A percentile compares a stretch with the other conserved stretches of the same genome.
Evolutionary conservation across 2,797 vertebrate genomes (phyloP).

Genomic region (Iguana delicatissima): DNA sequence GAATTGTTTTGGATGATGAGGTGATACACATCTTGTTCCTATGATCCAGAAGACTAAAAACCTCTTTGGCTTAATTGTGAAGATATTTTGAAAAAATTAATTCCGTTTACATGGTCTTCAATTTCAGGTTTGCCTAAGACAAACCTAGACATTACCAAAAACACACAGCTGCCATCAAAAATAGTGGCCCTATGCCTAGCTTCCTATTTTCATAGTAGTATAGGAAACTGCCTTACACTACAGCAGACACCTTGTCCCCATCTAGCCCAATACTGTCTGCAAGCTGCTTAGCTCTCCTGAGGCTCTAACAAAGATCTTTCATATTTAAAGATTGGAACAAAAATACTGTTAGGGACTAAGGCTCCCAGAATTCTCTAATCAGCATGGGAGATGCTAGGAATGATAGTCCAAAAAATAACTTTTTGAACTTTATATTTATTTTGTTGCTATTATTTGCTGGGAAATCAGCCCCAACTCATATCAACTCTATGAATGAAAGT

Average conservation of each 20-base stretch:
- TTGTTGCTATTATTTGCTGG: too few species aligned
- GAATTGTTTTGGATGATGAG: conserved; percentile 26
- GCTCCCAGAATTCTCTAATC: neutral
- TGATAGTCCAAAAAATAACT: too few species aligned
- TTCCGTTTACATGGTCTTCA: neutral
- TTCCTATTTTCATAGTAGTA: neutral
- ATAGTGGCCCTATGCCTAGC: neutral
- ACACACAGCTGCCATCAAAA: neutral
- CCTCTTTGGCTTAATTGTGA: neutral
- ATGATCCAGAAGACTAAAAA: neutral
- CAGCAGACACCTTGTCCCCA: neutral
- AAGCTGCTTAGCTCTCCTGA: neutral
- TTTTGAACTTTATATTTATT: too few species aligned
- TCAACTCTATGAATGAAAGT: too few species aligned
- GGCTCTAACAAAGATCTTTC: neutral
- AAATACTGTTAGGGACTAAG: neutral
- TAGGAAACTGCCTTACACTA: neutral
- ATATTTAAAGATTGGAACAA: neutral
- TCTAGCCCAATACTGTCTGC: neutral
- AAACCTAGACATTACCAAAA: conserved; percentile 12
- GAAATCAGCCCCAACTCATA: too few species aligned
- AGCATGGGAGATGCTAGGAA: too few species aligned
- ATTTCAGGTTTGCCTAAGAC: neutral
- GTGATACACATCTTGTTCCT: neutral
- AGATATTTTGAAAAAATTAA: neutral